These are phyloP conservation scores for Eristalis tenax DNA, from an alignment of 2,888 invertebrate genomes.

Conservation along the genomic window DNA sequence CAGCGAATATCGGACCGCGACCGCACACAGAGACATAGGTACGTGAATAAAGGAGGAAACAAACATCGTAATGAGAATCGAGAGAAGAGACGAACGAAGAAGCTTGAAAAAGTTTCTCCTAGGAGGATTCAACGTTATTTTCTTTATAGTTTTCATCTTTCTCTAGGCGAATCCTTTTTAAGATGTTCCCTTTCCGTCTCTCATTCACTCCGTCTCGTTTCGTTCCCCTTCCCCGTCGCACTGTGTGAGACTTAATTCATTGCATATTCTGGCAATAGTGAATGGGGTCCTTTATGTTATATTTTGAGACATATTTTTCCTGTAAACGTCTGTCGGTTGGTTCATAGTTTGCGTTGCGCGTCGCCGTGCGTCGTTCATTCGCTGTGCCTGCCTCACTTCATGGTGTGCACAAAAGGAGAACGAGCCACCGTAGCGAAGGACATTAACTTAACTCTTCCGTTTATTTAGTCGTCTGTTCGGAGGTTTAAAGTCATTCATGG, in stretches of 20 bases:
- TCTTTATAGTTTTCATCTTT: conserved; percentile 50
- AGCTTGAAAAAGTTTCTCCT: conserved; percentile 38
- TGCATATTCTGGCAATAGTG: conserved; percentile 61
- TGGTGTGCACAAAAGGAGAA: not conserved
- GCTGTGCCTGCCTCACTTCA: not conserved
- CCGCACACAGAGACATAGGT: not conserved
- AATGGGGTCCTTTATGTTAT: conserved; percentile 58
- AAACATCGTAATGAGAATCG: conserved; percentile 36
- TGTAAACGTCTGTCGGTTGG: conserved; percentile 59
- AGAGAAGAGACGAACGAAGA: not conserved
- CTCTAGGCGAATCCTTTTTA: conserved; percentile 46
- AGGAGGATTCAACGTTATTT: conserved; percentile 47
- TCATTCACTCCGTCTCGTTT: not conserved
- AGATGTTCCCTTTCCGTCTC: conserved; percentile 22
- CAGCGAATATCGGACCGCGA: conserved; percentile 5
- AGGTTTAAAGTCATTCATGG: conserved; percentile 59
- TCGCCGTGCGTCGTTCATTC: conserved; percentile 10
- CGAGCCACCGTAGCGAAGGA: conserved; percentile 50
- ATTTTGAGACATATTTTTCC: conserved; percentile 66
- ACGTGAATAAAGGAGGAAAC: conserved; percentile 33
- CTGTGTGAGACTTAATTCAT: conserved; percentile 62
- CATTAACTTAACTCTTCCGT: conserved; percentile 71
- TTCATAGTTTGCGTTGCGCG: conserved; percentile 54
- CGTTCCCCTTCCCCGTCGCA: not conserved
- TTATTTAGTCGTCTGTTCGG: conserved; percentile 42